Conservation (phyloP, 2,888 invertebrate genomes). For the Eristalinus aeneus region DNA sequence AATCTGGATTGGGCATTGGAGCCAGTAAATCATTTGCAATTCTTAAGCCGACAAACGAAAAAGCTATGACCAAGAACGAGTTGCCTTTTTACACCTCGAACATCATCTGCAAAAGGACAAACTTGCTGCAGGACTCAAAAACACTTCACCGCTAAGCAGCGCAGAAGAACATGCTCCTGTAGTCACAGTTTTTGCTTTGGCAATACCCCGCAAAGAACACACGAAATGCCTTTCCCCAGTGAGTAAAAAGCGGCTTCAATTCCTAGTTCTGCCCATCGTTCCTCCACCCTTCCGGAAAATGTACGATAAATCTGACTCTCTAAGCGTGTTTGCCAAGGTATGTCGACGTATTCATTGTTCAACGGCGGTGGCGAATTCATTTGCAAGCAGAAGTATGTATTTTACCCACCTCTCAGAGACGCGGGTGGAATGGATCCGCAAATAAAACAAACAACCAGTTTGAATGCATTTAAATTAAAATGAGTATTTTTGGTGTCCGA, state of each 20-base stretch:
- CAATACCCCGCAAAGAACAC: neutral
- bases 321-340: conserved; percentile 20
- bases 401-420: neutral
- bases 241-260: neutral
- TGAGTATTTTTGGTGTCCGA: conserved; percentile 22
- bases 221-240: neutral
- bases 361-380: neutral
- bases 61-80: too few species aligned
- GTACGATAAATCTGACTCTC: conserved; percentile 35
- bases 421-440: neutral
- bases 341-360: conserved; percentile 1
- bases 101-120: neutral
- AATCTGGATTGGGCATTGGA: too few species aligned
- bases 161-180: neutral
- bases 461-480: conserved; percentile 36
- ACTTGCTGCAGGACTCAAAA: neutral
- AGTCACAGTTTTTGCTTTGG: neutral
- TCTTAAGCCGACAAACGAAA: too few species aligned
- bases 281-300: neutral
- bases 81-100: neutral
- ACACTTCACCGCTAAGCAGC: neutral
- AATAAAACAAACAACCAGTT: conserved; percentile 10
- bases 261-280: neutral
- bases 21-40: too few species aligned
- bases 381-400: conserved; percentile 13